Conservation (phyloP, 2,888 invertebrate genomes). For the Pachydiplax longipennis region DNA sequence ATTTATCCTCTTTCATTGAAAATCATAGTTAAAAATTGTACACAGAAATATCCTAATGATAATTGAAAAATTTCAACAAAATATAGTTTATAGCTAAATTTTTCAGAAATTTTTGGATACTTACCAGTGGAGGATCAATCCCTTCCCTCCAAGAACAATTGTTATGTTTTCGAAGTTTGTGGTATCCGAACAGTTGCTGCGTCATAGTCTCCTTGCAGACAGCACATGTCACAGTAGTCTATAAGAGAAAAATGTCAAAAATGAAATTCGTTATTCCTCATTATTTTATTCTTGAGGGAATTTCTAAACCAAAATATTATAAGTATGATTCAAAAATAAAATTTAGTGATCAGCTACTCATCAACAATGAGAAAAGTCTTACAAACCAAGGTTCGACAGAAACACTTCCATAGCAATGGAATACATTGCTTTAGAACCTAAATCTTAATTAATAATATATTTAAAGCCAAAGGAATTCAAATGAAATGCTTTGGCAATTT, state of each 20-base stretch:
- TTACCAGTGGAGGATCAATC: constrained; percentile 2
- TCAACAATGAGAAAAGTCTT: too few relatives aligned
- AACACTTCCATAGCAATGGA: too few relatives aligned
- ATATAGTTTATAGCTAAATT: neutral
- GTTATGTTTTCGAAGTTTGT: constrained; percentile 5
- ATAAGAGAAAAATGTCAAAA: neutral
- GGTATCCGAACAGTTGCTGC: neutral
- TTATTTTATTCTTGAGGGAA: neutral
- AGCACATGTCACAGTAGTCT: neutral
- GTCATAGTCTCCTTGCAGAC: constrained; percentile 6
- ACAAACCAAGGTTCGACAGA: too few relatives aligned
- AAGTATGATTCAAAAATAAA: neutral
- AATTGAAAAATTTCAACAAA: neutral
- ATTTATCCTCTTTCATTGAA: neutral
- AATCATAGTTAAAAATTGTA: too few relatives aligned
- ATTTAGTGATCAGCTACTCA: too few relatives aligned
- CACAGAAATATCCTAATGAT: too few relatives aligned
- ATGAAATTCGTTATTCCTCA: neutral
- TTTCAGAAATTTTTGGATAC: neutral
- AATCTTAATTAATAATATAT: too few relatives aligned
- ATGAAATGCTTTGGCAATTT: too few relatives aligned
- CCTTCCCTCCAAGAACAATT: constrained; percentile 9
- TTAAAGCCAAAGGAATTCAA: too few relatives aligned
- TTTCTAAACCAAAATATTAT: neutral
- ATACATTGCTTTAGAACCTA: too few relatives aligned